These are phyloP conservation scores for Hippocampus comes DNA, from an alignment of 2,113 vertebrate genomes.

Conservation along the genomic window DNA sequence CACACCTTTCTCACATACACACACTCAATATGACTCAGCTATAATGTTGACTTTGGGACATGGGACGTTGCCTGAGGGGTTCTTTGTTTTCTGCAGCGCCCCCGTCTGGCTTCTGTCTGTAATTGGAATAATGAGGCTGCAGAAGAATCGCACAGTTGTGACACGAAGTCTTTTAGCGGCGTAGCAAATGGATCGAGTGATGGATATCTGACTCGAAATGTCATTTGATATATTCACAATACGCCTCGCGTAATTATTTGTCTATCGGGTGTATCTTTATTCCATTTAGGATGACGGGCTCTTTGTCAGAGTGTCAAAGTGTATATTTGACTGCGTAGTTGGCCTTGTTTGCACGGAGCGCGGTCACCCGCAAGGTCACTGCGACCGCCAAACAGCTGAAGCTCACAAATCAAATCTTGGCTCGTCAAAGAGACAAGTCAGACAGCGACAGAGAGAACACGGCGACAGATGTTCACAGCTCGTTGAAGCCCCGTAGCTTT, in stretches of 20 bases:
- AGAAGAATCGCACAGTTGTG: background rate
- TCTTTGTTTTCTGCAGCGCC: constrained; percentile 41
- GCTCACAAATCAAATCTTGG: constrained; percentile 8
- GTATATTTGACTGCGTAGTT: background rate
- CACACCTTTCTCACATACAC: background rate
- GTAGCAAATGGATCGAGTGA: background rate
- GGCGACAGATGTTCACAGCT: background rate
- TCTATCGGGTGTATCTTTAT: no score
- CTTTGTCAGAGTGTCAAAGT: background rate
- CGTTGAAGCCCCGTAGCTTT: background rate
- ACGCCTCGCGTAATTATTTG: no score
- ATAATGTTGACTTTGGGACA: constrained; percentile 57
- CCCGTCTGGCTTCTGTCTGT: constrained; percentile 27
- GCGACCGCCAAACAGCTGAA: constrained; percentile 26
- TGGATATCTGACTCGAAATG: no score
- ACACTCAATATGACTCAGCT: constrained; percentile 54
- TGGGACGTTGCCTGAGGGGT: constrained; percentile 27
- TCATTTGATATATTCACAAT: no score
- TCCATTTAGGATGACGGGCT: background rate
- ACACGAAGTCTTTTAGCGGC: background rate
- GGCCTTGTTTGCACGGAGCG: background rate
- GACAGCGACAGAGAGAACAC: background rate
- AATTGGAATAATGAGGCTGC: constrained; percentile 14
- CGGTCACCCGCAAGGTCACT: constrained; percentile 18
- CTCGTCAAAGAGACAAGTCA: constrained; percentile 11